Evolutionary conservation across 2,797 vertebrate genomes (phyloP).

Genomic region (Prunella strophiata): DNA sequence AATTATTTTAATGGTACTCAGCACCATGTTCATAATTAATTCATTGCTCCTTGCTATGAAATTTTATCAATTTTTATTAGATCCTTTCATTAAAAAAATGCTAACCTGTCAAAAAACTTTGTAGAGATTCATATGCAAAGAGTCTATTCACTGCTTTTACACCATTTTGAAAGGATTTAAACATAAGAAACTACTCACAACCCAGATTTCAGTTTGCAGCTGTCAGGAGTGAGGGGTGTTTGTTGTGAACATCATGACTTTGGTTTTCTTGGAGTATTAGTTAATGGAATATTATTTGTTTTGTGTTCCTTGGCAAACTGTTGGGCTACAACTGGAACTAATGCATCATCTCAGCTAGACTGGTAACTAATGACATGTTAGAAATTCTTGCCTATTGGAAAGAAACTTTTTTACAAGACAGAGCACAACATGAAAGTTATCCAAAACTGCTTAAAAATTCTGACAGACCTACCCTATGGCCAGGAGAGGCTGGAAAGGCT

Average conservation of each 20-base stretch:
- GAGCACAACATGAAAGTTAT: neutral
- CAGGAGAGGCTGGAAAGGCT: neutral
- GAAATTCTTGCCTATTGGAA: neutral
- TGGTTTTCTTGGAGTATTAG: neutral
- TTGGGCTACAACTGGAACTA: neutral
- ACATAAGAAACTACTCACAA: neutral
- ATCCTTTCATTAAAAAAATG: neutral
- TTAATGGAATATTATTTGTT: neutral
- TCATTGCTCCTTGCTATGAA: neutral
- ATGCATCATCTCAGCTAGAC: neutral
- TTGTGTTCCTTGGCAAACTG: neutral
- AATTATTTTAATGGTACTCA: neutral
- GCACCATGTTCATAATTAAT: neutral
- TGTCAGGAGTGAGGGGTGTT: neutral
- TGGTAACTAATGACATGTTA: neutral
- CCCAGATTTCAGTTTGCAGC: neutral
- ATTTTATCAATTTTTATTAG: neutral
- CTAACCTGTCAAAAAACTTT: neutral
- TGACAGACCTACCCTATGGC: neutral
- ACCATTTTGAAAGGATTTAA: neutral
- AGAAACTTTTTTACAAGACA: neutral
- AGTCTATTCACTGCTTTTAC: neutral
- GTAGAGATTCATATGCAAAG: neutral
- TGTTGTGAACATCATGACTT: neutral
- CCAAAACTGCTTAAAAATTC: neutral